Base-by-base conservation (phyloP, 2,797 vertebrate genomes). In the Tapirus indicus region DNA sequence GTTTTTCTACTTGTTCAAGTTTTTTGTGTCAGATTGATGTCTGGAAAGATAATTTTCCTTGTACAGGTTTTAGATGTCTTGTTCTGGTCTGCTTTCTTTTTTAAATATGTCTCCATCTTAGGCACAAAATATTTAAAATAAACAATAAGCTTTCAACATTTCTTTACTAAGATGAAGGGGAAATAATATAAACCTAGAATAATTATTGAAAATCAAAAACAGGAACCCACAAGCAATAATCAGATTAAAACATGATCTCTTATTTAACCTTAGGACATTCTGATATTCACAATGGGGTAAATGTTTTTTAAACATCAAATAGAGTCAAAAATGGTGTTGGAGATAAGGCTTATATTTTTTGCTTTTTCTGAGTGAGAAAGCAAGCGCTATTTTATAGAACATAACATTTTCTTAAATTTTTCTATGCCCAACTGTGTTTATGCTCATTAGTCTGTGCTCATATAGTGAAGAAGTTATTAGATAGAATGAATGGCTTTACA, bases 401-500 rank as follows among this genome's bases (percentile, higher is more conserved):
- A 75, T 58, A 74, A 44, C 29, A 64, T 92, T 96, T 94, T 95
- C 89, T 94, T 69, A 64, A 87, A 13, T 88, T 82, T 88, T 86
- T 82, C 27, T 16, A 77, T 49, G 8, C 35, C 18, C 38, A 69
- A 90, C 74, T 78, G 13, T 78, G 52, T 87, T 97, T 97, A 16
- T 75, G 29, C 10, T 97, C 52, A 96, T 60, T 86, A 77, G 12
- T 96, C 69, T 97, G 32, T 92, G 38, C 77, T 62, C 62, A 38
- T 77, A 91, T 74, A 97, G 20, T 74, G 49, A 32, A 74, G 32
- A 90, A 78, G 88, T 89, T 78, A 90, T 97, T 97, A 97, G 29
- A 91, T 44, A 85, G 64, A 97, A 89, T 96, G 91, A 97, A 88
- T 93, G 69, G 49, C 85, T 91, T 38, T 88, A 83, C 72, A 86